These are phyloP conservation scores for Aporrectodea caliginosa DNA, from an alignment of 1,140 invertebrate species.

Conservation along the genomic window DNA sequence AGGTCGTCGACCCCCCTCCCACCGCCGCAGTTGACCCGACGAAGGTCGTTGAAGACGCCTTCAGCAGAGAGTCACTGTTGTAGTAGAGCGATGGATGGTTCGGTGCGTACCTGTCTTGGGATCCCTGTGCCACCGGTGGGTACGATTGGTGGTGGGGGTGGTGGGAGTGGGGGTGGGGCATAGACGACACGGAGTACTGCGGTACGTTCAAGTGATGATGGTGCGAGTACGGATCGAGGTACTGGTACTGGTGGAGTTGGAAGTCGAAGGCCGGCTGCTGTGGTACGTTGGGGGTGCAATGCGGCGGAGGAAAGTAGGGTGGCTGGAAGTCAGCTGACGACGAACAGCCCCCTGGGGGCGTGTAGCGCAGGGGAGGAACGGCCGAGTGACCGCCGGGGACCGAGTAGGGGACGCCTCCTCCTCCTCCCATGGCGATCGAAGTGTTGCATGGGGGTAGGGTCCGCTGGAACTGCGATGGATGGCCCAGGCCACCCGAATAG, in stretches of 20 bases:
- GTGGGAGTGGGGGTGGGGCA: background rate
- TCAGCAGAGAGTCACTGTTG: background rate
- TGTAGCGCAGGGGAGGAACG: background rate
- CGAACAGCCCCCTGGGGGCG: no score
- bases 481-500: background rate
- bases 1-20: conserved; percentile 1
- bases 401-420: background rate
- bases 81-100: no score
- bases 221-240: background rate
- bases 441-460: background rate
- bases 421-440: background rate
- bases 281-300: background rate
- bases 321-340: background rate
- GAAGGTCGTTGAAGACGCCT: background rate
- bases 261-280: background rate
- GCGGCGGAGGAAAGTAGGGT: background rate
- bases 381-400: background rate
- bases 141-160: no score
- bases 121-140: no score
- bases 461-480: background rate
- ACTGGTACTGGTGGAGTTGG: background rate
- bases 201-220: background rate
- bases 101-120: background rate
- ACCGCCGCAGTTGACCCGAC: background rate
- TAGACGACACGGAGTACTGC: background rate